Base-by-base conservation (phyloP, 2,797 vertebrate species). In the Microctenopoma stevenorrisi region DNA sequence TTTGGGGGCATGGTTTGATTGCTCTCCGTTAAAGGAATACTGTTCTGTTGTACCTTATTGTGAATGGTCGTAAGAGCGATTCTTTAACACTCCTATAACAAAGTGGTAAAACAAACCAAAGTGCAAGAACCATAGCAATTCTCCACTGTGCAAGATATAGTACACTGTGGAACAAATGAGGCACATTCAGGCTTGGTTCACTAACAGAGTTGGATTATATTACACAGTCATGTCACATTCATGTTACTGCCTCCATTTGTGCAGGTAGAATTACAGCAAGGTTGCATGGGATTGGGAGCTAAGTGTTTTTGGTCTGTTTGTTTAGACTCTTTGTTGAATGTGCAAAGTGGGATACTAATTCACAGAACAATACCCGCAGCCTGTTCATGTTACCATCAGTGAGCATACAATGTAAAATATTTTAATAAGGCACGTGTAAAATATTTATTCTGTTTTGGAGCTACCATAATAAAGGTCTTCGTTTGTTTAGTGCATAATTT, bases 11-110 rank as follows among this genome's bases (percentile, higher is more conserved):
- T 60, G 42, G 33, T 25, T 40, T 10, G 18, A 54, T 30, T 54
- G 58, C 26, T 40, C 22, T 47, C 9, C 33, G 55, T 61, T 26
- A 71, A 60, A 57, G 40, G 3, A 68, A 46, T 7, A 10, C 4
- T 1, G 0, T 11, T n/a, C 50, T 28, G 11, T 61, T 53, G 63
- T n/a, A 6, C 30, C 40, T 68, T 7, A 6, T 15, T 42, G 48
- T 68, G 12, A 53, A 40, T 37, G n/a, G 12, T 9, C n/a, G 26
- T 50, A 51, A 18, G 44, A 48, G 10, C 14, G 53, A 22, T 22
- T 25, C 10, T 35, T 35, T 8, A 35, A 35, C 7, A 35, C 33
- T 35, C 33, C 7, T 35, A 35, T 35, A 35, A 8, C 13, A 44
- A 46, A 44, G 26, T 43, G 35, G 25, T 37, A 33, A 68, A 54